phyloP scores from a whole-genome alignment of 1,140 invertebrate species.

The Drosophila busckii region DNA sequence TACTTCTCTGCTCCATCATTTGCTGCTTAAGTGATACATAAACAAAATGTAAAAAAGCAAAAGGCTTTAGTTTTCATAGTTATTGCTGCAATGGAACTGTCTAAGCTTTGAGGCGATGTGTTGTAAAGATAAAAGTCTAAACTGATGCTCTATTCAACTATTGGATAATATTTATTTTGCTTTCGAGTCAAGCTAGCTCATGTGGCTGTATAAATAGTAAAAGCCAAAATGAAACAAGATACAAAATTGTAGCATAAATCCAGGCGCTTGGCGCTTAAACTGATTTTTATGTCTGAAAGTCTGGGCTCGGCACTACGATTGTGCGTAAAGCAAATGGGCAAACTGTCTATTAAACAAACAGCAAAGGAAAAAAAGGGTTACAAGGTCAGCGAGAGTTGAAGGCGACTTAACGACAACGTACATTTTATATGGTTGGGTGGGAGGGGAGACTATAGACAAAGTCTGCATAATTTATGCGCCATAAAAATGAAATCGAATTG shows the following conservation, averaged over 20 bases:
- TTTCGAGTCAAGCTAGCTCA: no score
- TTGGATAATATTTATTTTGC: no score
- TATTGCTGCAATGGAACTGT: no score
- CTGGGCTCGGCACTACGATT: constrained; percentile 43
- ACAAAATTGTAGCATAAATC: constrained; percentile 59
- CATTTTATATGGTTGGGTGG: no score
- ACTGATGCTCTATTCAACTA: no score
- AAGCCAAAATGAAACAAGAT: constrained; percentile 7
- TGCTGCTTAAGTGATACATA: no score
- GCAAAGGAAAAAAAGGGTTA: constrained; percentile 49
- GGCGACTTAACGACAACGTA: constrained; percentile 57
- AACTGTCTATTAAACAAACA: constrained; percentile 72
- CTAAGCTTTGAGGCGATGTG: no score
- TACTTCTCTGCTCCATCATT: no score
- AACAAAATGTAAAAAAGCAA: no score
- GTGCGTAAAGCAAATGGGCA: constrained; percentile 66
- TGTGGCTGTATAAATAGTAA: constrained; percentile 7
- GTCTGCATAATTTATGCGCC: constrained; percentile 69
- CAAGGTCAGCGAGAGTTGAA: constrained; percentile 52
- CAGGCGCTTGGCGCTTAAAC: constrained; percentile 58
- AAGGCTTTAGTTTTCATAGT: no score
- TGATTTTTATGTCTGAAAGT: constrained; percentile 58
- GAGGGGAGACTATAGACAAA: constrained; percentile 68
- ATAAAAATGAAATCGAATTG: constrained; percentile 71
- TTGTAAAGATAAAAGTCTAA: no score